Evolutionary conservation across 2,888 invertebrate species (phyloP), one percentile per base, ranked within the genome.

Genomic region (Diarsia dahlii): DNA sequence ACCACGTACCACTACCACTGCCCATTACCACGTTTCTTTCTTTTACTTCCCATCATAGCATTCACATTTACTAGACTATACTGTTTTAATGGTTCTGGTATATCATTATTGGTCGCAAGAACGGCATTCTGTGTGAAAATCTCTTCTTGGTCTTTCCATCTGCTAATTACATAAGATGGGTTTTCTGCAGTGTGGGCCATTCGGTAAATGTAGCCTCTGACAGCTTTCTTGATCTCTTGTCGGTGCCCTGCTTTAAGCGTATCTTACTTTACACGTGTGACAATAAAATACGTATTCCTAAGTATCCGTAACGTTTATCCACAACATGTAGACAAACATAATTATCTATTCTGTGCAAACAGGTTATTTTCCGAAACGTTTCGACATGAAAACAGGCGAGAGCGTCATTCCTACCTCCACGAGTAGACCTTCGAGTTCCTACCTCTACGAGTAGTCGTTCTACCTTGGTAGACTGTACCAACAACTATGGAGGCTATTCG

Each of bases 351-450:
- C 39, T 50, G 13, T 28, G n/a, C n/a, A 62, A 81, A 77, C 28
- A 60, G 23, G 18, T 8, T 63, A 45, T 45, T 56, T 52, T 6
- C n/a, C 34, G 39, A 48, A 62, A 39, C n/a, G 48, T 52, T 74
- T 75, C 23, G 56, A 81, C 5, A 9, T 1, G 81, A 56, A 56
- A 64, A 81, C 75, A 74, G 81, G 75, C 45, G 63, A 74, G 50
- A 64, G 77, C 54, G 20, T 75, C 56, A 58, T n/a, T 52, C 45
- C 34, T 45, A 50, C 15, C 13, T 45, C 15, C 39, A 10, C 20
- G 15, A 54, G 80, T 81, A 34, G 34, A n/a, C n/a, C n/a, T n/a
- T n/a, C n/a, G n/a, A n/a, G n/a, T n/a, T n/a, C n/a, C n/a, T n/a
- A n/a, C n/a, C n/a, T n/a, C n/a, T n/a, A n/a, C n/a, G n/a, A n/a